A percentile compares a stretch with the other conserved stretches of the same genome.
Evolutionary conservation across 2,888 invertebrate species (phyloP).

Genomic region (Ennomos quercinarius): DNA sequence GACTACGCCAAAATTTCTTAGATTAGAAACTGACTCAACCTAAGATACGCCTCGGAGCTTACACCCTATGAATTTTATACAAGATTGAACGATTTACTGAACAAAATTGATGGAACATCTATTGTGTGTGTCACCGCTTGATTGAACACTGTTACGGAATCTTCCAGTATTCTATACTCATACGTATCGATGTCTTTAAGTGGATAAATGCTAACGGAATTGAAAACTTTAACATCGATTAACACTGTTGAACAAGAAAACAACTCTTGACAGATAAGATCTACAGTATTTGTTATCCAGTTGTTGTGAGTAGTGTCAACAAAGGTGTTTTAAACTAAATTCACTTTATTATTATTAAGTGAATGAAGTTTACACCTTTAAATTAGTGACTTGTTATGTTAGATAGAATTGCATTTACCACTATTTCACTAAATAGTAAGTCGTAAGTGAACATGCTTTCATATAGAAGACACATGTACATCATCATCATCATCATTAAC

Average conservation of each 20-base stretch:
- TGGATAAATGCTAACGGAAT: conserved; percentile 32
- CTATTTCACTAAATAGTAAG: too few species aligned
- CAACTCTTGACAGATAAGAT: conserved; percentile 3
- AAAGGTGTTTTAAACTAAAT: too few species aligned
- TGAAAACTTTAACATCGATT: conserved; percentile 32
- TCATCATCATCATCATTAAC: too few species aligned
- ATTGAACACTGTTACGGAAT: conserved; percentile 65
- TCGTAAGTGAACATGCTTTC: too few species aligned
- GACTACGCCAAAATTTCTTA: background rate
- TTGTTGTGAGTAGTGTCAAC: background rate
- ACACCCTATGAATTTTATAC: conserved; percentile 85
- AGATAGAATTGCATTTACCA: too few species aligned
- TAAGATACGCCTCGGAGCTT: conserved; percentile 20
- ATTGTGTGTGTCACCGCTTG: conserved; percentile 77
- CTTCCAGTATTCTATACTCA: conserved; percentile 20
- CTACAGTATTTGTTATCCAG: background rate
- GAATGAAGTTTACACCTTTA: too few species aligned
- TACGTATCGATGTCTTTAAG: conserved; percentile 14
- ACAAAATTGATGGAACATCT: conserved; percentile 83
- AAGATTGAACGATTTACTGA: conserved; percentile 85
- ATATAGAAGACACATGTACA: too few species aligned
- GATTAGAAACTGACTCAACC: conserved; percentile 13
- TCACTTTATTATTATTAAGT: too few species aligned
- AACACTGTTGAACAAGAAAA: conserved; percentile 11
- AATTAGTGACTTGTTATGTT: too few species aligned